Base-by-base conservation (phyloP, 2,113 vertebrate species). In the Peromyscus californicus region DNA sequence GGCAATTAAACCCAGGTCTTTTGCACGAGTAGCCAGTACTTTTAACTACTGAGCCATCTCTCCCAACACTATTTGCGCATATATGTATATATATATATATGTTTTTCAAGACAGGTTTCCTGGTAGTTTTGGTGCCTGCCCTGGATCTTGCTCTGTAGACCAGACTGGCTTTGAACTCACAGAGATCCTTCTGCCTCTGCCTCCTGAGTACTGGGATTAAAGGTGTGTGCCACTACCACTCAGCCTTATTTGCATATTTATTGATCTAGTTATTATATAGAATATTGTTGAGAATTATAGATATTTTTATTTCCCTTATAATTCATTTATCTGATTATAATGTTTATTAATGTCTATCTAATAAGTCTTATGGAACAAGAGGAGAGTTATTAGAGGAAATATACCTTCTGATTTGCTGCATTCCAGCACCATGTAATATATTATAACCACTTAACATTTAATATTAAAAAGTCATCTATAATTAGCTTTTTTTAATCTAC, bases 381-480 rank as follows among this genome's bases (percentile, higher is more conserved):
- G 93, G 36, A 54, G 39, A 67, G 72, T 33, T 26, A 79, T 4
- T 83, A 11, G 67, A 95, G 26, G 45, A 95, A 95, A 76, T 93
- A 91, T 7, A 76, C 1, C n/a, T 67, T 80, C 36, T 85, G 17
- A 51, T 87, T 95, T 94, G 15, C 67, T 94, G 31, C 7, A 33
- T 61, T 16, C 82, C 33, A 91, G 12, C 48, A 89, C 39, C 16
- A 89, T 79, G 51, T 21, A 33, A 94, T 26, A 65, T 22, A 86
- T 67, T 79, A 57, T 63, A 96, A 90, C 39, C 21, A 87, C 33
- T 86, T 83, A 82, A 87, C 39, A 7, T 80, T 89, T 96, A 88
- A 33, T 83, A 92, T 87, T 83, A 16, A 67, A 94, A 95, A 69
- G 19, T 1, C 7, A 72, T 19, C 48, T 74, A 4, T 39, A 79